A percentile compares a stretch with the other conserved stretches of the same genome.
Conservation (phyloP, 1,140 invertebrate species). For the Philopotamus ludificatus region DNA sequence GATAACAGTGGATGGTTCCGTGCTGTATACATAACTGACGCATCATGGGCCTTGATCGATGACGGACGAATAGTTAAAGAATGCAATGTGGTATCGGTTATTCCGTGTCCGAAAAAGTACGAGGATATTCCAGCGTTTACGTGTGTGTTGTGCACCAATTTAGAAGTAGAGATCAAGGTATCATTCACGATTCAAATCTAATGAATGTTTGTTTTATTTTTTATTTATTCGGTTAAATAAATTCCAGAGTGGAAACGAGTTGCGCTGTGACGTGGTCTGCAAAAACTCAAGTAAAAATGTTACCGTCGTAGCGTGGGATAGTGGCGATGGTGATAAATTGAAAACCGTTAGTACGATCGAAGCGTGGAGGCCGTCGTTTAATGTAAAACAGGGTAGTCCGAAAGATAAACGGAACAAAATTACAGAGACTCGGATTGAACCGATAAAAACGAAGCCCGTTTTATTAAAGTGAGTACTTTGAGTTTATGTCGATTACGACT, state of each 20-base stretch:
- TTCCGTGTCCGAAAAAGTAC: constrained; percentile 2
- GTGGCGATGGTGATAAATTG: no score
- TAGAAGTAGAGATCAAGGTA: no score
- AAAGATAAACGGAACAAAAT: no score
- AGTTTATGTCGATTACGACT: background rate
- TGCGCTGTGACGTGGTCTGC: background rate
- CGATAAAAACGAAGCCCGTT: no score
- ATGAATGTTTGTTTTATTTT: background rate
- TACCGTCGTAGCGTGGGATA: no score
- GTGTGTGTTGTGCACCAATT: no score
- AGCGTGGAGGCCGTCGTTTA: no score
- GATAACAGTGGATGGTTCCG: constrained; percentile 1
- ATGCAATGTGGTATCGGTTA: background rate
- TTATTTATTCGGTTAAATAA: background rate
- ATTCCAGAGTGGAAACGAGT: background rate
- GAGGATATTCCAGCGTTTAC: constrained; percentile 1
- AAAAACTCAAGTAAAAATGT: background rate
- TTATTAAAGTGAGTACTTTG: no score
- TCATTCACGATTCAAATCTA: background rate
- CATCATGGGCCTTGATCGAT: constrained; percentile 1
- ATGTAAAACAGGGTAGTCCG: no score
- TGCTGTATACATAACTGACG: background rate
- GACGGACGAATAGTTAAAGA: background rate
- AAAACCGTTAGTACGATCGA: no score
- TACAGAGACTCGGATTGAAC: no score